A percentile compares a stretch with the other conserved stretches of the same genome.
These are phyloP conservation scores for Oenanthe oenanthe DNA, from an alignment of 2,113 vertebrate species.

Conservation along the genomic window DNA sequence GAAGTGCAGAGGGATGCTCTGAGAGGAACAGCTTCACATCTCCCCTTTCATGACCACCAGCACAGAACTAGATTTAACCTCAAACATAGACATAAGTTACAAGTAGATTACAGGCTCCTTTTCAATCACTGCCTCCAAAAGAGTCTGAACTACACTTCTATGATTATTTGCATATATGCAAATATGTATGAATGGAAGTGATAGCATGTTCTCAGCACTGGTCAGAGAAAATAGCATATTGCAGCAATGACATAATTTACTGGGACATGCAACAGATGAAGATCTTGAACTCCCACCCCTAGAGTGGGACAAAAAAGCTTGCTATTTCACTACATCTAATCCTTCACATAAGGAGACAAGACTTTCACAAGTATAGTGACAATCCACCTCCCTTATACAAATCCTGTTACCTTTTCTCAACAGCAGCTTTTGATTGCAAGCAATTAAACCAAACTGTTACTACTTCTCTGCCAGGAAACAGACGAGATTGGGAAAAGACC, in stretches of 20 bases:
- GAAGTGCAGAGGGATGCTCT: accelerated
- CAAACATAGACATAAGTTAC: not conserved
- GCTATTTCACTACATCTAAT: not conserved
- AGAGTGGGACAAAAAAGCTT: not conserved
- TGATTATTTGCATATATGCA: not conserved
- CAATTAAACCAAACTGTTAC: not conserved
- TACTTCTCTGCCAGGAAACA: not conserved
- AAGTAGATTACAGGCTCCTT: not conserved
- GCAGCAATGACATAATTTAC: not conserved
- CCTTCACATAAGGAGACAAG: not conserved
- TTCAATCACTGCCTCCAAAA: not conserved
- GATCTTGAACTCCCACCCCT: not conserved
- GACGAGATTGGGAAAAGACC: accelerated
- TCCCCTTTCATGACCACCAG: not conserved
- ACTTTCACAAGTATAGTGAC: not conserved
- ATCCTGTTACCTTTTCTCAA: not conserved
- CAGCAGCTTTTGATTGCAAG: not conserved
- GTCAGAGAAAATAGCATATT: not conserved
- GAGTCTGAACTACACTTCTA: not conserved
- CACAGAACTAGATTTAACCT: not conserved
- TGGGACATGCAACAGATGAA: not conserved
- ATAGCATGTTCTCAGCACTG: accelerated
- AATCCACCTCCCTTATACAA: not conserved
- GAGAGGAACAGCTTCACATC: not conserved
- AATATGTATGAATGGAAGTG: not conserved